Conservation (phyloP, 2,888 invertebrate genomes). For the Synanthedon tipuliformis region DNA sequence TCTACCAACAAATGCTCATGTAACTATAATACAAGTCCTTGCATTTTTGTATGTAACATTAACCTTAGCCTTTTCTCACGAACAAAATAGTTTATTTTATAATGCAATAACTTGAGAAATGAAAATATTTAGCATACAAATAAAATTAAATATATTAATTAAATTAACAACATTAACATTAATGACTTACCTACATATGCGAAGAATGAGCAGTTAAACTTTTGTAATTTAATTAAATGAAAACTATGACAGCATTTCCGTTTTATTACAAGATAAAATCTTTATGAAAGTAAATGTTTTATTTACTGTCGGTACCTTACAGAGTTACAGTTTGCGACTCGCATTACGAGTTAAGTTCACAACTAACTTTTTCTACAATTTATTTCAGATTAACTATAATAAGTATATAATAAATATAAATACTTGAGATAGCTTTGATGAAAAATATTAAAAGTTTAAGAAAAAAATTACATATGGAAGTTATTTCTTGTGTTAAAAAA, state of each 20-base stretch:
- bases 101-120: conserved; percentile 1
- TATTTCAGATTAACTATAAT: no score
- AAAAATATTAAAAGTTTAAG: no score
- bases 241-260: not conserved
- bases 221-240: not conserved
- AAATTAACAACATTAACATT: not conserved
- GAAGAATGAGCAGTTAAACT: not conserved
- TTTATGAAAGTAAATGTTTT: not conserved
- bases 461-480: no score
- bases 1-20: no score
- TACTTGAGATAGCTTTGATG: no score
- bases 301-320: not conserved
- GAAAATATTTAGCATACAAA: conserved; percentile 14
- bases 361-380: no score
- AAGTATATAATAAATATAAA: no score
- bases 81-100: not conserved
- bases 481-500: no score
- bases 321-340: conserved; percentile 1
- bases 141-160: conserved; percentile 12
- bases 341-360: no score
- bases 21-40: no score
- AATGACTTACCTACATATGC: not conserved
- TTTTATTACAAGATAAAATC: not conserved
- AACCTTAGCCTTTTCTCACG: no score
- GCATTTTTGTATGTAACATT: no score